These are phyloP conservation scores for Lottia scabra DNA, from an alignment of 2,888 invertebrate genomes.

Conservation along the genomic window DNA sequence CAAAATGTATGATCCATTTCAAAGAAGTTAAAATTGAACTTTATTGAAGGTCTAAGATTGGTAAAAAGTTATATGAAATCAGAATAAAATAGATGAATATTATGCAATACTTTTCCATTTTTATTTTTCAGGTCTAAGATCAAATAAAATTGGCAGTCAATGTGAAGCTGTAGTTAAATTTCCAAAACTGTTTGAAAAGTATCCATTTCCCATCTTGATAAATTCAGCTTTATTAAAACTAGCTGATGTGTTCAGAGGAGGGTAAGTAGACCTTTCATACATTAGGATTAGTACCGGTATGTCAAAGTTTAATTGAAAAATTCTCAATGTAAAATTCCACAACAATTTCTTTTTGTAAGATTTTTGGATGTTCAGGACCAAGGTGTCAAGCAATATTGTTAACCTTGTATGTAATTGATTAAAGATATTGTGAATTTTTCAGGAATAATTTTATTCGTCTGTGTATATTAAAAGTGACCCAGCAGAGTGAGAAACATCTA, in stretches of 20 bases:
- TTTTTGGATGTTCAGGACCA: no score
- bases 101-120: no score
- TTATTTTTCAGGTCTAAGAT: conserved; percentile 80
- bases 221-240: conserved; percentile 95
- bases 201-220: conserved; percentile 97
- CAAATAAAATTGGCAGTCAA: conserved; percentile 93
- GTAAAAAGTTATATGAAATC: no score
- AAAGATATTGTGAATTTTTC: conserved; percentile 25
- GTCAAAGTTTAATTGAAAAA: neutral
- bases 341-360: no score
- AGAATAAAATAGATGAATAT: no score
- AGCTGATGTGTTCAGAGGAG: conserved; percentile 92
- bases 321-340: no score
- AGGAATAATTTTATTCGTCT: conserved; percentile 91
- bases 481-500: conserved; percentile 94
- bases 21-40: no score
- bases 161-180: conserved; percentile 97
- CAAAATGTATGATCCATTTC: no score
- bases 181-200: conserved; percentile 94
- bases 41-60: no score
- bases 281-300: no score
- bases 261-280: conserved; percentile 73
- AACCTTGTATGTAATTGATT: no score
- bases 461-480: conserved; percentile 92
- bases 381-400: no score